These are phyloP conservation scores for Polypedilum vanderplanki DNA, from an alignment of 1,140 invertebrate genomes.

Conservation along the genomic window DNA sequence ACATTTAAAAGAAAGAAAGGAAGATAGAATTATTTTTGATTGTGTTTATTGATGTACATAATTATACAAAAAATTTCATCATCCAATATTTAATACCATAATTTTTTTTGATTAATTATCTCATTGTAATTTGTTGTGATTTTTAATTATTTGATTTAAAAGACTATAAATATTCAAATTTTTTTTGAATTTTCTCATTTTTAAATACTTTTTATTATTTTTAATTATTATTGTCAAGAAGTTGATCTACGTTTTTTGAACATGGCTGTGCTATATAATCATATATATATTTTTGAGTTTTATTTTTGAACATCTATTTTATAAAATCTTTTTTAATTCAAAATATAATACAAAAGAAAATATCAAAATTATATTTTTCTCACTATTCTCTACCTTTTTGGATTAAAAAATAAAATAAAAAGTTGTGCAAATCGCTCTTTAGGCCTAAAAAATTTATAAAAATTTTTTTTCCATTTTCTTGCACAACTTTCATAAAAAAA, in stretches of 20 bases:
- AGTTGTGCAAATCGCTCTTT: slow-evolving; percentile 5
- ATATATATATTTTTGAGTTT: slow-evolving; percentile 40
- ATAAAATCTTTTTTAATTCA: slow-evolving; percentile 3
- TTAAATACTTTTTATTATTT: slow-evolving; percentile 31
- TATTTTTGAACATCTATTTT: slow-evolving; percentile 24
- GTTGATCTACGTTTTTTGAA: slow-evolving; percentile 85
- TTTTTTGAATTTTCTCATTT: slow-evolving; percentile 37
- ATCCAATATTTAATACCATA: too few species aligned
- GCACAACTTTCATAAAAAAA: neutral
- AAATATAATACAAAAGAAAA: slow-evolving; percentile 3
- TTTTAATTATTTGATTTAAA: too few species aligned
- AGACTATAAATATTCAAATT: slow-evolving; percentile 35
- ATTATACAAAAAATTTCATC: too few species aligned
- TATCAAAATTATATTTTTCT: neutral
- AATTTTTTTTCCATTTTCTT: too few species aligned
- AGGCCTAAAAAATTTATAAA: neutral
- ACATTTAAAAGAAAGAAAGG: too few species aligned
- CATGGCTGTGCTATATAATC: slow-evolving; percentile 60
- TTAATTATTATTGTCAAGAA: slow-evolving; percentile 59
- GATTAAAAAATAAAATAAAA: neutral
- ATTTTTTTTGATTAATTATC: neutral
- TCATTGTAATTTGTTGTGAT: slow-evolving; percentile 1
- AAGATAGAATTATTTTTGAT: too few species aligned
- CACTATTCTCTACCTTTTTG: too few species aligned
- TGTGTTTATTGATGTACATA: too few species aligned